Base-by-base conservation (phyloP, 2,113 vertebrate species). In the Dipodomys merriami region DNA sequence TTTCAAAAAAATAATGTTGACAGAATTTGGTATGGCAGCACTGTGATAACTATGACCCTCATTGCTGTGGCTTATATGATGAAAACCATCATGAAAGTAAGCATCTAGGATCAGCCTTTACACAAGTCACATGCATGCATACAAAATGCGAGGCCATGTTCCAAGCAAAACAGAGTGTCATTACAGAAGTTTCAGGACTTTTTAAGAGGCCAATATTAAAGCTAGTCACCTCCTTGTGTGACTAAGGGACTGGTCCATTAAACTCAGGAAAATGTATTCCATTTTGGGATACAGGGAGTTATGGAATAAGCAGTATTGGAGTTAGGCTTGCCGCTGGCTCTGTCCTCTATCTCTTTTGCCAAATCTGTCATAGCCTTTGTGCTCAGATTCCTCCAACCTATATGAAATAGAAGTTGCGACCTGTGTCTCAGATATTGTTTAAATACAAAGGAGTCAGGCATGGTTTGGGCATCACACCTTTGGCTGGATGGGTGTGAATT, bases 381-480 rank as follows among this genome's bases (percentile, higher is more conserved):
- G 12, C 2, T 22, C 13, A 60, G 13, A 1, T 35, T 69, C 4
- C 19, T 71, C 30, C 44, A 0, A 8, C 22, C 25, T 35, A 2
- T 76, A 29, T 30, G n/a, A 77, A 68, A 53, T 44, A 10, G 6
- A 78, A 35, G 69, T 6, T 27, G 49, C 39, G 16, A 33, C 62
- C 2, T 15, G 2, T 69, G 30, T 87, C 33, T 33, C 27, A 12
- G 0, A 57, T 0, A 1, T 20, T 77, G 0, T 6, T 53, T 20
- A 29, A 39, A n/a, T 15, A 29, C 6, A 74, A 30, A 84, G 16
- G 4, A 33, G 6, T 76, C 23, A 39, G 30, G 23, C 23, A 25
- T 49, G 19, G 39, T 73, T 79, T n/a, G 86, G n/a, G 60, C 76
- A 64, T 44, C 23, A 29, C 16, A 71, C 15, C 6, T 69, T 68